Evolutionary conservation across 2,797 vertebrate species (phyloP).

Genomic region (Tamandua tetradactyla): DNA sequence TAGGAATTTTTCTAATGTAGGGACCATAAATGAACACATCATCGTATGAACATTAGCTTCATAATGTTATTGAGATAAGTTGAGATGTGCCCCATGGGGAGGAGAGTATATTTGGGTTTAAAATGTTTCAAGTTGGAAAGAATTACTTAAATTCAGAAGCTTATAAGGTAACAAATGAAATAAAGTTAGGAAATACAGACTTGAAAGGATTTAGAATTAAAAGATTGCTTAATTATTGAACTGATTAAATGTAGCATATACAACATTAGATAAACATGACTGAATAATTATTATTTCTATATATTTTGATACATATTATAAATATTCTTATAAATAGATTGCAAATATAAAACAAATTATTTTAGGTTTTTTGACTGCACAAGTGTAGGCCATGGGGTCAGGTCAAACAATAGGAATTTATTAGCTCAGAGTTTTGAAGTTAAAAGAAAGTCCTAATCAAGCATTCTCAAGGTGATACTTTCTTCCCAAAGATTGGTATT

Average conservation of each 20-base stretch:
- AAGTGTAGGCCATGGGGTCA: too few relatives aligned
- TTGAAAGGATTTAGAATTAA: background rate
- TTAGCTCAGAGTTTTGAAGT: too few relatives aligned
- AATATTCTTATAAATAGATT: background rate
- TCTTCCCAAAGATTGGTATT: too few relatives aligned
- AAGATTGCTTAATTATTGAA: background rate
- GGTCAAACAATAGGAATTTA: too few relatives aligned
- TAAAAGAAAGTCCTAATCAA: too few relatives aligned
- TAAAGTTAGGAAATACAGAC: background rate
- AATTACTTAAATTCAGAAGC: background rate
- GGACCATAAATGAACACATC: background rate
- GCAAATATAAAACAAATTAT: background rate
- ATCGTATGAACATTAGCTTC: background rate
- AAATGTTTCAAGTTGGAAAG: background rate
- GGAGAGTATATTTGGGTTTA: background rate
- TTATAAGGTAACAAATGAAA: background rate
- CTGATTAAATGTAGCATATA: background rate
- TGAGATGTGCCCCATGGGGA: background rate
- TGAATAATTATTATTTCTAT: background rate
- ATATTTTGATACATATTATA: background rate
- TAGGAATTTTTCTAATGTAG: background rate
- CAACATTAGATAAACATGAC: background rate
- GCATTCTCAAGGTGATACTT: too few relatives aligned
- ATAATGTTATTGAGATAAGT: background rate
- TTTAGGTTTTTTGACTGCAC: too few relatives aligned